Evolutionary conservation across 2,113 vertebrate species (phyloP).

Genomic region (Parus major): DNA sequence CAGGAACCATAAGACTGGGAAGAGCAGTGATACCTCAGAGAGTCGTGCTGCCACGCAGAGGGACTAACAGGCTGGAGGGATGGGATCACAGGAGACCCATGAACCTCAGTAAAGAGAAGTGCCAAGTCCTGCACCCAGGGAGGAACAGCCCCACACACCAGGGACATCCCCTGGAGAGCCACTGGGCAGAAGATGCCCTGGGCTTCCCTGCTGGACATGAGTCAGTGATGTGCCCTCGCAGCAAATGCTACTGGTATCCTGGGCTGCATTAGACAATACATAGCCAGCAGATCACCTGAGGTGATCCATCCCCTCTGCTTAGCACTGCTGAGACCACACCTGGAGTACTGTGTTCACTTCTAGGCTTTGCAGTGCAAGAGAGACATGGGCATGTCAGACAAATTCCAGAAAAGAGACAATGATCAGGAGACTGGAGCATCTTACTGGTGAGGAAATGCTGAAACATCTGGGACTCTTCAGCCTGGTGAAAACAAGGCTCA

Average conservation of each 20-base stretch:
- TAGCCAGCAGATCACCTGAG: neutral
- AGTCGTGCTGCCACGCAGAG: neutral
- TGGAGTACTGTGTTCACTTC: neutral
- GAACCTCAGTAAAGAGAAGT: neutral
- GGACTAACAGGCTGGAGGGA: neutral
- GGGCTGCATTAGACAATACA: neutral
- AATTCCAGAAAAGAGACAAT: neutral
- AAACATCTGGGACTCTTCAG: neutral
- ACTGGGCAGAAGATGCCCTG: neutral
- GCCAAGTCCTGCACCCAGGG: neutral
- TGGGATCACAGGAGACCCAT: neutral
- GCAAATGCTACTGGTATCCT: neutral
- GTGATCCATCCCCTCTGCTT: neutral
- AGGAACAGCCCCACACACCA: neutral
- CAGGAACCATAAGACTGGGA: neutral
- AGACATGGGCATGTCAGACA: neutral
- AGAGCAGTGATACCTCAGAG: neutral
- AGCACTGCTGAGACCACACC: neutral
- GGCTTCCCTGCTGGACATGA: rapidly evolving
- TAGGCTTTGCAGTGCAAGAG: neutral
- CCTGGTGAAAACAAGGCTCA: neutral
- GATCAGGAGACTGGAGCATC: neutral
- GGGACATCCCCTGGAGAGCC: neutral
- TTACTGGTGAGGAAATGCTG: neutral
- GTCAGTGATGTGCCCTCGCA: neutral